Base-by-base conservation (phyloP, 2,888 invertebrate species). In the Elegia similella region DNA sequence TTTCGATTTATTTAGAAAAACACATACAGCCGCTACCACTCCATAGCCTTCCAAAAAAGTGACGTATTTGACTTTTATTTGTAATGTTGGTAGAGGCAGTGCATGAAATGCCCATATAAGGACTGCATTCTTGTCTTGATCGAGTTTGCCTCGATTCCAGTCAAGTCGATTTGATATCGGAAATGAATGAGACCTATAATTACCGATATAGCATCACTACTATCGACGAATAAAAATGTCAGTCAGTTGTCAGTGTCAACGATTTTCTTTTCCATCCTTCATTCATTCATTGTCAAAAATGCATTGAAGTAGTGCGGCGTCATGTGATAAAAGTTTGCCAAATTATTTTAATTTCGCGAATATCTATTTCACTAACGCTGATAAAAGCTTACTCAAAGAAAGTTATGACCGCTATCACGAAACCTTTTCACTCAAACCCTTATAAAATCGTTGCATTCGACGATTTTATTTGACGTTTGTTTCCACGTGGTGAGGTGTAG, bases 21-120 rank as follows among this genome's bases (percentile, higher is more conserved):
- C 76, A 88, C 83, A 81, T 78, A 84, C 88, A 85, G 84, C 88
- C 88, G 88, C 87, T 85, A 82, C 58, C 71, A 68, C 73, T 74
- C 68, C 82, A 78, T 81, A 77, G 72, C 81, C 81, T 78, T 72
- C 78, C 76, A 72, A 82, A 86, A 85, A 86, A 81, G 80, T 90
- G 89, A 88, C 88, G 84, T 86, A 77, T 65, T 60, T 32, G 57
- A 61, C 63, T 69, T 73, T 70, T 74, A 76, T 75, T 75, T 65
- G 62, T 59, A 59, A 78, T 63, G 82, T 81, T 84, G 85, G 84
- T 69, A 73, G 12, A 56, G 8, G 58, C 60, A 55, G 38, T 61
- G 65, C 67, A 63, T 69, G 70, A 78, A 76, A 85, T 86, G 78
- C 70, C 87, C 86, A 68, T 82, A 78, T 80, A 84, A 73, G 86